Conservation (phyloP, 1,140 invertebrate species). For the Mya arenaria region DNA sequence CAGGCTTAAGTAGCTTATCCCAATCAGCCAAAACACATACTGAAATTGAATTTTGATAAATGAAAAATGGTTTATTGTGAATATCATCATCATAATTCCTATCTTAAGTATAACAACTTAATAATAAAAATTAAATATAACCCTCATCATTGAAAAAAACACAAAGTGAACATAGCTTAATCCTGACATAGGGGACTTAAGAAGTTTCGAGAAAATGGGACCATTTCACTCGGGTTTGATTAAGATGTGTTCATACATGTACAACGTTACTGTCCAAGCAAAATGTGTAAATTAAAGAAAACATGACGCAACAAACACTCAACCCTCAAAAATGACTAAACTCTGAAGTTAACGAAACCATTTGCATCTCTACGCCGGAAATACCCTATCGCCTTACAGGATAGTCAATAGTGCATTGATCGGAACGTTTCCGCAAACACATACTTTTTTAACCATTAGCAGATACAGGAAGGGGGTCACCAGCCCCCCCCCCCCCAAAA, state of each 20-base stretch:
- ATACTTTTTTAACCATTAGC: too few species aligned
- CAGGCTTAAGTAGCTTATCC: not conserved
- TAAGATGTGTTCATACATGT: not conserved
- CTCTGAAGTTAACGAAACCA: slow-evolving; percentile 2
- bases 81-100: too few species aligned
- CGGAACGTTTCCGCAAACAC: too few species aligned
- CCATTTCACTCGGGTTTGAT: not conserved
- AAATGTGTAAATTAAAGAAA: not conserved
- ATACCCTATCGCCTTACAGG: too few species aligned
- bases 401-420: too few species aligned
- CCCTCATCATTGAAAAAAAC: too few species aligned
- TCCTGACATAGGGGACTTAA: not conserved
- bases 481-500: too few species aligned
- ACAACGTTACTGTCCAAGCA: not conserved
- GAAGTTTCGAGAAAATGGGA: not conserved
- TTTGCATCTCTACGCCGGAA: not conserved
- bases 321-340: not conserved
- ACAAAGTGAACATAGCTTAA: not conserved
- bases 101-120: too few species aligned
- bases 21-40: not conserved
- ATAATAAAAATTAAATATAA: too few species aligned
- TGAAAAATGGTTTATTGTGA: too few species aligned
- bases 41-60: too few species aligned
- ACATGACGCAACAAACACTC: not conserved
- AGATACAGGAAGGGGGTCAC: too few species aligned